phyloP scores from a whole-genome alignment of 2,797 vertebrate genomes.

The Diglossa cyanea region DNA sequence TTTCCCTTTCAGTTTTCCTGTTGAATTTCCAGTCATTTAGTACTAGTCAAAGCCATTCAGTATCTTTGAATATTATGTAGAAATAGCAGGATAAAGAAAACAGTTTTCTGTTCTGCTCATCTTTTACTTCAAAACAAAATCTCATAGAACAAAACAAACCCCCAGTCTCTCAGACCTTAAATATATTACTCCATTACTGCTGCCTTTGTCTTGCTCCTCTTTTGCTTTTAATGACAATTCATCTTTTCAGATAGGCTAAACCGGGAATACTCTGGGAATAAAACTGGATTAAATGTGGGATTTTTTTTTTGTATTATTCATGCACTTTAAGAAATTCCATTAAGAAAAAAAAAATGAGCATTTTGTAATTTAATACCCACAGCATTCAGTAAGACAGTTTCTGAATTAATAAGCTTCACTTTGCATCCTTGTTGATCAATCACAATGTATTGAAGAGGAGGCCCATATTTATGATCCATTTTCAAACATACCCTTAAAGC shows the following conservation, averaged over 20 bases:
- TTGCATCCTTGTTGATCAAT: not conserved
- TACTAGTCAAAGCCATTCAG: not conserved
- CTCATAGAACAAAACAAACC: not conserved
- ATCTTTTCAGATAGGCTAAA: not conserved
- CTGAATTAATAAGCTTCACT: not conserved
- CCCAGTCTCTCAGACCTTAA: not conserved
- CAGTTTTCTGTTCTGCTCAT: not conserved
- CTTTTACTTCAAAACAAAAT: not conserved
- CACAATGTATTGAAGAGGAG: not conserved
- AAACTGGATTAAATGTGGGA: not conserved
- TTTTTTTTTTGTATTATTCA: not conserved
- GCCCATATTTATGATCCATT: not conserved
- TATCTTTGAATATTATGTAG: not conserved
- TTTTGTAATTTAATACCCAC: not conserved
- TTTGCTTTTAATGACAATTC: not conserved
- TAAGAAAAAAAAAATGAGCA: not conserved
- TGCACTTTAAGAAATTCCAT: not conserved
- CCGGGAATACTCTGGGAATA: not conserved
- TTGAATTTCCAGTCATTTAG: not conserved
- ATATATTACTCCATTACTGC: not conserved
- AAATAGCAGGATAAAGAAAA: not conserved
- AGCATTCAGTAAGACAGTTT: not conserved
- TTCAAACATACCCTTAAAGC: not conserved
- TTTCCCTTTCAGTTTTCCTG: not conserved
- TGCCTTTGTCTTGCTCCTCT: not conserved